Percentiles rank a stretch among this genome's conserved stretches.
phyloP scores from a whole-genome alignment of 2,797 vertebrate genomes.

The Aplochiton taeniatus region DNA sequence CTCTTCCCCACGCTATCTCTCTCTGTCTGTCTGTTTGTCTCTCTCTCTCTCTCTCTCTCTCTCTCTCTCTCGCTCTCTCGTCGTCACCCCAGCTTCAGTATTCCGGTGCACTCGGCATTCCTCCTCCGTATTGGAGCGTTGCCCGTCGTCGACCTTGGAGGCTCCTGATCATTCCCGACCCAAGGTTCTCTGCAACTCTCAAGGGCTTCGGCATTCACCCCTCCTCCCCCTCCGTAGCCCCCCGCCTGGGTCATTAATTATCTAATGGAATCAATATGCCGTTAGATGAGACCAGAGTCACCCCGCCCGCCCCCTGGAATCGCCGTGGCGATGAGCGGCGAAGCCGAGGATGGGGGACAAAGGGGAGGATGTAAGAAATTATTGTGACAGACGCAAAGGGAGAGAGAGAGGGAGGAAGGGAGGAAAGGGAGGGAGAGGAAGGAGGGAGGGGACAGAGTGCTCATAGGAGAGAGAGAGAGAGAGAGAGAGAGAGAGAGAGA shows the following conservation, averaged over 20 bases:
- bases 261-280: constrained; percentile 82
- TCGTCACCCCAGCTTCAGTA: constrained; percentile 59
- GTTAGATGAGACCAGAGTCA: constrained; percentile 80
- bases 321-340: constrained; percentile 52
- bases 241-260: constrained; percentile 80
- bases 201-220: constrained; percentile 59
- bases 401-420: not conserved
- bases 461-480: constrained; percentile 30
- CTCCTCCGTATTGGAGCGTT: constrained; percentile 57
- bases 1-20: constrained; percentile 25
- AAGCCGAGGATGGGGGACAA: constrained; percentile 42
- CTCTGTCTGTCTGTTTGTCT: constrained; percentile 11
- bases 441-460: not conserved
- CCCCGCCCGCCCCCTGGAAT: constrained; percentile 72
- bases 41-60: constrained; percentile 15
- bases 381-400: not conserved
- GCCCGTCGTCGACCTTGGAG: constrained; percentile 75
- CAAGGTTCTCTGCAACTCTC: constrained; percentile 78
- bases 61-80: constrained; percentile 24
- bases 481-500: constrained; percentile 37
- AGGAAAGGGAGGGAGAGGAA: not conserved
- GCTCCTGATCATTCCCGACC: constrained; percentile 71
- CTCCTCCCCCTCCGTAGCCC: constrained; percentile 44
- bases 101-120: constrained; percentile 63
- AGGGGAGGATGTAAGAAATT: constrained; percentile 33